Conservation (phyloP, 2,113 vertebrate species). For the Eurypyga helias region DNA sequence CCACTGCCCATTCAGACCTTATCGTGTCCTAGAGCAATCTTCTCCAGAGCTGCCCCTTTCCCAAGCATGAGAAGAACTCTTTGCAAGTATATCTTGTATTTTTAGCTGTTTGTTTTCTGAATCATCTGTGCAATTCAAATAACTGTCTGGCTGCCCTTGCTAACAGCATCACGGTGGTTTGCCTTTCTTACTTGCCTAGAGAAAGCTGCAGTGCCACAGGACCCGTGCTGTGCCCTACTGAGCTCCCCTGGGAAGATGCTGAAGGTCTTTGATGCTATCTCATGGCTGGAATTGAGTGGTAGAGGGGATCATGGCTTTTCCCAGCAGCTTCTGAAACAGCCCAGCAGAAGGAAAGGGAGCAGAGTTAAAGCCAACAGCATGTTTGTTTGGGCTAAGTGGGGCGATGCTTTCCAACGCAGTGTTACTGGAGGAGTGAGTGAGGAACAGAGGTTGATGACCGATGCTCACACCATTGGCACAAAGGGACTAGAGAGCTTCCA, state of each 20-base stretch:
- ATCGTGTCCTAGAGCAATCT: not conserved
- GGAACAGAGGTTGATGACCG: constrained; percentile 2
- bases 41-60: not conserved
- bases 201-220: not conserved
- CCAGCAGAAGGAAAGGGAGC: not conserved
- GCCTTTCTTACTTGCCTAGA: not conserved
- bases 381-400: not conserved
- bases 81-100: constrained; percentile 33
- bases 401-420: not conserved
- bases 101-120: constrained; percentile 65
- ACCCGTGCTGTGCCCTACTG: not conserved
- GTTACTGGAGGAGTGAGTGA: not conserved
- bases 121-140: constrained; percentile 44
- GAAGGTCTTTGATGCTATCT: not conserved
- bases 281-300: constrained; percentile 7
- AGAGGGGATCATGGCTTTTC: not conserved
- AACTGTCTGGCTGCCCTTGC: not conserved
- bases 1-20: not conserved
- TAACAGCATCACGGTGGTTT: not conserved
- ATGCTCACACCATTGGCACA: not conserved
- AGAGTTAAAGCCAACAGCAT: not conserved
- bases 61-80: constrained; percentile 36
- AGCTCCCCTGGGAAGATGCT: constrained; percentile 22
- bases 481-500: not conserved
- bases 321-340: constrained; percentile 14